A percentile compares a stretch with the other conserved stretches of the same genome.
phyloP scores from a whole-genome alignment of 2,113 vertebrate genomes.

The Cariama cristata region DNA sequence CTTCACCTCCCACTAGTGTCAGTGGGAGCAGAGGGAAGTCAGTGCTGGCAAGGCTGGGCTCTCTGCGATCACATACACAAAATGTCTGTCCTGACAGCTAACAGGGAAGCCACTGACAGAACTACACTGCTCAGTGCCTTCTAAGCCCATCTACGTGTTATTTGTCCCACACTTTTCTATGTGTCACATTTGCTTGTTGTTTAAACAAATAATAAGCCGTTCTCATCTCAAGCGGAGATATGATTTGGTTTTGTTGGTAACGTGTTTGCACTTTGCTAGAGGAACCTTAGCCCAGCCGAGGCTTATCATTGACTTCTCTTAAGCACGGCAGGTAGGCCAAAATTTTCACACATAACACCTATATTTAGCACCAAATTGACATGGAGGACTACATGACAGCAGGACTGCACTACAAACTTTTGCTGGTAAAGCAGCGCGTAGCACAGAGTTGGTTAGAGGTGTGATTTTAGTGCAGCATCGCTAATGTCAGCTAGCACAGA shows the following conservation, averaged over 20 bases:
- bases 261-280: neutral
- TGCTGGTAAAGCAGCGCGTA: neutral
- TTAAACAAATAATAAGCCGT: neutral
- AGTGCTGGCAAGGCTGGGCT: neutral
- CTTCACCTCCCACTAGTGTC: neutral
- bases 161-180: neutral
- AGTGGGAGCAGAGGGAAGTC: neutral
- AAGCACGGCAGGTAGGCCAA: constrained; percentile 12
- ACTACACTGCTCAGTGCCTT: neutral
- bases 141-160: neutral
- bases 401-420: constrained; percentile 7
- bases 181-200: neutral
- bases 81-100: neutral
- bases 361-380: constrained; percentile 58
- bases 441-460: constrained; percentile 32
- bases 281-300: neutral
- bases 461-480: neutral
- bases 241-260: neutral
- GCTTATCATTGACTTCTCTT: neutral
- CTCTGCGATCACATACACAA: neutral
- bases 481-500: neutral
- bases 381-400: constrained; percentile 18
- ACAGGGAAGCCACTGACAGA: neutral
- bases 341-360: constrained; percentile 47
- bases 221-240: neutral